phyloP scores from a whole-genome alignment of 2,797 vertebrate species.

The Halcyon leucocephala region DNA sequence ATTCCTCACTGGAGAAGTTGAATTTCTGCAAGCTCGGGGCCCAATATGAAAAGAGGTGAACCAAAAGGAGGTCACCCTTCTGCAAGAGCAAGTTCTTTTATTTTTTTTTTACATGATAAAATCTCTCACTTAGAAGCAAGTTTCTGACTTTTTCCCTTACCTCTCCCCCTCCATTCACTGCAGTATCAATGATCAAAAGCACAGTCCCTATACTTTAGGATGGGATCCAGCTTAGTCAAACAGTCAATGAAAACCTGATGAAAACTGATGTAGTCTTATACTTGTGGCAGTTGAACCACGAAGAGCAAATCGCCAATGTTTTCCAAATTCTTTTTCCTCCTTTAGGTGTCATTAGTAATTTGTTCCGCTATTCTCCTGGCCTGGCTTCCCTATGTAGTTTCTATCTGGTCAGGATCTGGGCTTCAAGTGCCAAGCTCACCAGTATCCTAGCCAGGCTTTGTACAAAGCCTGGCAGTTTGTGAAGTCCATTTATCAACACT shows the following conservation, averaged over 20 bases:
- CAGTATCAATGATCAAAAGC: background rate
- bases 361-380: slow-evolving; percentile 50
- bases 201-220: background rate
- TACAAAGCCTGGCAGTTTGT: slow-evolving; percentile 75
- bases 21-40: background rate
- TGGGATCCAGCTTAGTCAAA: background rate
- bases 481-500: slow-evolving; percentile 72
- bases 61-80: background rate
- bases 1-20: background rate
- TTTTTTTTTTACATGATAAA: background rate
- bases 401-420: slow-evolving; percentile 29
- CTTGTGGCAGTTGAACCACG: background rate
- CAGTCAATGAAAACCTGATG: background rate
- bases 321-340: slow-evolving; percentile 19
- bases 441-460: slow-evolving; percentile 40
- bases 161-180: background rate
- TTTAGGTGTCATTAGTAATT: slow-evolving; percentile 72
- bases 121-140: background rate
- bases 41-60: background rate
- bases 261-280: slow-evolving; percentile 15
- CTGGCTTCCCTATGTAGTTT: background rate
- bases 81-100: background rate
- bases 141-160: background rate
- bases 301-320: background rate
- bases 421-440: slow-evolving; percentile 46